phyloP scores from a whole-genome alignment of 2,888 invertebrate genomes.

The Electrophaes corylata region DNA sequence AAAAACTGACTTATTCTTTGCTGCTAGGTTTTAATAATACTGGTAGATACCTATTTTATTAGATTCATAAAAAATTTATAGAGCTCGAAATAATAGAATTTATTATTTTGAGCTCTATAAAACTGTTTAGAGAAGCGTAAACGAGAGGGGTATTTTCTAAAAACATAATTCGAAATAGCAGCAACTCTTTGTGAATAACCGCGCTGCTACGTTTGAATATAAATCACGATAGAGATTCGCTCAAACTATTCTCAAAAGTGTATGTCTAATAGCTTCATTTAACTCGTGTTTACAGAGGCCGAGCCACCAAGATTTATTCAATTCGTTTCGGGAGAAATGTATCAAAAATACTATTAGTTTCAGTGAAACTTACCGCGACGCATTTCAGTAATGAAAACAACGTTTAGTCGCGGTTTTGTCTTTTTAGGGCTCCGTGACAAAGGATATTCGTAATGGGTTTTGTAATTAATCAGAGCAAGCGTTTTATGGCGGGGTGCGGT shows the following conservation, averaged over 20 bases:
- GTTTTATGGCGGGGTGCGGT: slow-evolving; percentile 69
- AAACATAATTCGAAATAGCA: not conserved
- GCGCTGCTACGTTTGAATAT: not conserved
- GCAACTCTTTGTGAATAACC: not conserved
- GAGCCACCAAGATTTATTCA: slow-evolving; percentile 50
- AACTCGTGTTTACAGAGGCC: slow-evolving; percentile 16
- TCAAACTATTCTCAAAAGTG: slow-evolving; percentile 22
- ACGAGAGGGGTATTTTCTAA: not conserved
- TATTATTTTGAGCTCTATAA: not conserved
- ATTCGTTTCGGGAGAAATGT: slow-evolving; percentile 53
- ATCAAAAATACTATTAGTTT: slow-evolving; percentile 57
- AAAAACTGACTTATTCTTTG: no score
- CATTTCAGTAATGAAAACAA: slow-evolving; percentile 46
- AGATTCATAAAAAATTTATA: no score
- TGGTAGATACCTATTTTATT: no score
- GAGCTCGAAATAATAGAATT: no score
- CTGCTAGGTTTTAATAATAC: no score
- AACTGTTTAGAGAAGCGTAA: not conserved
- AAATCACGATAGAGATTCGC: slow-evolving; percentile 23
- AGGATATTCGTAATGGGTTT: slow-evolving; percentile 37
- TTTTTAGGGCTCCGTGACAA: slow-evolving; percentile 30
- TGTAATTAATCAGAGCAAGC: slow-evolving; percentile 74
- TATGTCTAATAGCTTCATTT: slow-evolving; percentile 23
- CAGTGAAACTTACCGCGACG: slow-evolving; percentile 36
- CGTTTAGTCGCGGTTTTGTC: slow-evolving; percentile 58